A percentile compares a stretch with the other conserved stretches of the same genome.
Evolutionary conservation across 2,797 vertebrate species (phyloP).

Genomic region (Coendou prehensilis): DNA sequence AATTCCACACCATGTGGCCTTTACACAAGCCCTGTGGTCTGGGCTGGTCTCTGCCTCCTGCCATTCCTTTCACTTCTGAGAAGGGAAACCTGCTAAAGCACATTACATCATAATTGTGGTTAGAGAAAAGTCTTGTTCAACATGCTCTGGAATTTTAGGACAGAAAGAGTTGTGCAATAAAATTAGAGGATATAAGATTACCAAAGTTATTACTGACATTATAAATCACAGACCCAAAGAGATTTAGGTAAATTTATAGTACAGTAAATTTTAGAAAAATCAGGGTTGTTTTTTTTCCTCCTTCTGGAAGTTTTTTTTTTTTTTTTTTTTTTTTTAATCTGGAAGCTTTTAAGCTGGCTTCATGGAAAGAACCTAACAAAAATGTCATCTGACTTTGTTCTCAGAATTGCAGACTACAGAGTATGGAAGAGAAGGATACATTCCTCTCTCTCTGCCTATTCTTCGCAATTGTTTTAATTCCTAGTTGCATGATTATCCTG

Average conservation of each 20-base stretch:
- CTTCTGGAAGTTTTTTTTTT: neutral
- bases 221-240: neutral
- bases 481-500: neutral
- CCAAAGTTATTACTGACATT: neutral
- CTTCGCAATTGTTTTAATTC: neutral
- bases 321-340: neutral
- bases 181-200: neutral
- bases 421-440: neutral
- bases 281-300: neutral
- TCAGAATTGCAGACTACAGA: neutral
- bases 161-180: neutral
- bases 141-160: constrained; percentile 11
- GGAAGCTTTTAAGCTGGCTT: neutral
- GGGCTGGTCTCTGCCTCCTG: neutral
- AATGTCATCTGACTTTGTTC: neutral
- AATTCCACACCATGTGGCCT: neutral
- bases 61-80: neutral
- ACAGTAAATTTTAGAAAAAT: neutral
- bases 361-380: neutral
- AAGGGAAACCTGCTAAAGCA: neutral
- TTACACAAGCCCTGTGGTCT: neutral
- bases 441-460: neutral
- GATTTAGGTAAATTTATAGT: constrained; percentile 9
- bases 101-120: neutral
- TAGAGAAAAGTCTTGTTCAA: neutral